Evolutionary conservation across 2,888 invertebrate genomes (phyloP), one percentile per base, ranked within the genome.

Genomic region (Rotaria macrura): DNA sequence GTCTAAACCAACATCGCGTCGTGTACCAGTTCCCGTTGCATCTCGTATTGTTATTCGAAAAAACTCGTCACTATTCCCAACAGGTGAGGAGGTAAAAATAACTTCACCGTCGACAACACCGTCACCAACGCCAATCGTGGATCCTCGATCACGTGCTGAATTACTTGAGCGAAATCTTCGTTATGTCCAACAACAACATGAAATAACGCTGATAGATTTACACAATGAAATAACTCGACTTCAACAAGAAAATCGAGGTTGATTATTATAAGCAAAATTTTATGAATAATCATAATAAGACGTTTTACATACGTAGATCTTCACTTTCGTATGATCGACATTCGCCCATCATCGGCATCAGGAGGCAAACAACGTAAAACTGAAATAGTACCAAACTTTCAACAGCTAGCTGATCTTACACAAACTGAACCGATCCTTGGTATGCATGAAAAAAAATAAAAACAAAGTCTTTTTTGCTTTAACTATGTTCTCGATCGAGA

Each of bases 131-230:
- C 38, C 79, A 12, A 40, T 12, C 2, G 43, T 79, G 14, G 79
- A 79, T 43, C 79, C 79, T 5, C 79, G 79, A n/a, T 43, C 40
- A n/a, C 40, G 79, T 43, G 38, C 43, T 43, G 79, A 79, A 9
- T n/a, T 43, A 14, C 25, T 79, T 12, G 79, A 79, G 34, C 40
- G 79, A 79, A 79, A 79, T n/a, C 40, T 79, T 43, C 40, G 43
- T n/a, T 79, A 79, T 79, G 43, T 79, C 43, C 79, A 79, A 79
- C 79, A 79, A 14, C 79, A 79, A 79, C 79, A 79, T 79, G 79
- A 79, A 79, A 40, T 43, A 9, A 79, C 79, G 40, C n/a, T 79
- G 6, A 12, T 1, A n/a, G 79, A 79, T 79, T 43, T 79, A 43
- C 79, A 79, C 34, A 79, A n/a, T 79, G 79, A 79, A 43, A n/a